These are phyloP conservation scores for Uria aalge DNA, from an alignment of 2,113 vertebrate species.

Conservation along the genomic window DNA sequence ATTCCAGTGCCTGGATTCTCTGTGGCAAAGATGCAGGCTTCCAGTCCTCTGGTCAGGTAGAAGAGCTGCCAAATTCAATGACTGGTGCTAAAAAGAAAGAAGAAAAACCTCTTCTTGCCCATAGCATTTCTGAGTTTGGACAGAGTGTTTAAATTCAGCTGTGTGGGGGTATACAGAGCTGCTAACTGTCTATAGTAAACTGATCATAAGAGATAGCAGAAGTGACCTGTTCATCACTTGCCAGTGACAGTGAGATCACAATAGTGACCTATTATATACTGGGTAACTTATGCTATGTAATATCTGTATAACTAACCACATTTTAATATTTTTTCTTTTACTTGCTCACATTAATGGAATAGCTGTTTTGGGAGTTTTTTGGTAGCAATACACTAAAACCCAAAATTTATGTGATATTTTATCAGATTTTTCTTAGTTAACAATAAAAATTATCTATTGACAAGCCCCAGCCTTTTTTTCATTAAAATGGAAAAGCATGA, in stretches of 20 bases:
- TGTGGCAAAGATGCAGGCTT: not conserved
- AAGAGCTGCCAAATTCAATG: not conserved
- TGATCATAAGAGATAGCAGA: not conserved
- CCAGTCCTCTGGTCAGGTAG: not conserved
- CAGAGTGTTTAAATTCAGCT: not conserved
- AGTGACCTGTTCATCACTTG: not conserved
- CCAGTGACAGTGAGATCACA: not conserved
- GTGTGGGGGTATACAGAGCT: rapidly evolving
- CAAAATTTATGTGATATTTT: not conserved
- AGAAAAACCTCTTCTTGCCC: not conserved
- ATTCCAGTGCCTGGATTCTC: not conserved
- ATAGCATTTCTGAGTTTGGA: not conserved
- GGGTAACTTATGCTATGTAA: not conserved
- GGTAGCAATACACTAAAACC: not conserved
- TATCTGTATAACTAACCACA: not conserved
- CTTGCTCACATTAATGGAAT: not conserved
- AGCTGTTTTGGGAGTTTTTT: not conserved
- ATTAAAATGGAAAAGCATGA: not conserved
- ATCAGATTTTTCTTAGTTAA: not conserved
- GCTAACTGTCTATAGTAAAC: not conserved
- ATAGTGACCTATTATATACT: no score
- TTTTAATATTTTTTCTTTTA: not conserved
- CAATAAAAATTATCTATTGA: not conserved
- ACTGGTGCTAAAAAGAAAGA: not conserved
- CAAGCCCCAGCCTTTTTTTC: not conserved